Base-by-base conservation (phyloP, 2,888 invertebrate genomes). In the Diaphora mendica region DNA sequence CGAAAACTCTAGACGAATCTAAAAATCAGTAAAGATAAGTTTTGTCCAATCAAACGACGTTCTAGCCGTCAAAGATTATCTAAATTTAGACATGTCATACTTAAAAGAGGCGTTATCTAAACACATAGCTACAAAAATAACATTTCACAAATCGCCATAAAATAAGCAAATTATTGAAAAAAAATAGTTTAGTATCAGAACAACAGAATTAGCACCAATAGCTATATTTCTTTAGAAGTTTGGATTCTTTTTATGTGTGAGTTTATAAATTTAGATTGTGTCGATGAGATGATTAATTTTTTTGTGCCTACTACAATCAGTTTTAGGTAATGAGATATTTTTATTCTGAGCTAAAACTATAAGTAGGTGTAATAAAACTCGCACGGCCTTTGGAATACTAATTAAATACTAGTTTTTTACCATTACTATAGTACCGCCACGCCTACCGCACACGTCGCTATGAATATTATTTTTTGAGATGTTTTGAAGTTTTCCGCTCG, bases 381-480 rank as follows among this genome's bases (percentile, higher is more conserved):
- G n/a, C 23, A 55, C n/a, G n/a, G 51, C 51, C 51, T 55, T 55
- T 55, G n/a, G 51, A 55, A 55, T 55, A 55, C 11, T 55, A 55
- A 55, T 55, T 55, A 55, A 55, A 2, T 2, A 55, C 51, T n/a
- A 55, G 51, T 55, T 55, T 55, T 55, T 55, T 55, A 55, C 23
- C 11, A n/a, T 55, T 11, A 7, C 23, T 51, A 23, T 23, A 55
- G 23, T 55, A 55, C 23, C 51, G 51, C 51, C 51, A 23, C n/a
- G 51, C 51, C 51, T n/a, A n/a, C 51, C n/a, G 51, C 3, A 23
- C 11, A 55, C 9, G 23, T 26, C 59, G 26, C 2, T 59, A 15
- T 59, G 59, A 59, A 59, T 59, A 59, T 59, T n/a, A n/a, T 15
- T 59, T 59, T 59, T 26, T 26, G n/a, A 59, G n/a, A 55, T 55